Conservation (phyloP, 2,113 vertebrate genomes). For the Pterocles orientalis region DNA sequence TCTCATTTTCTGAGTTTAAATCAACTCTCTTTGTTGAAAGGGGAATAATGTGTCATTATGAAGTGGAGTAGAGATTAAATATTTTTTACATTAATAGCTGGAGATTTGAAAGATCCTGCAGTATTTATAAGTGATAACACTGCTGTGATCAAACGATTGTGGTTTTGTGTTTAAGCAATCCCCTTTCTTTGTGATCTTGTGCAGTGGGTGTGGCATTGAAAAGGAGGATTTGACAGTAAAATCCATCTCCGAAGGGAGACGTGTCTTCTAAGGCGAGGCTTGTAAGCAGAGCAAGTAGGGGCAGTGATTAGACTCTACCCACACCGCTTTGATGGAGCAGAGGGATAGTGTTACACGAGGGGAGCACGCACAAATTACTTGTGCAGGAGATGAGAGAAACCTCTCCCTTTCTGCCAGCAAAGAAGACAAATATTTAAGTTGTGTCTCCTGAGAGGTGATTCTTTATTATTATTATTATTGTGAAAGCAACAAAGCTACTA, state of each 20-base stretch:
- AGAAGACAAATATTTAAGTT: slow-evolving; percentile 62
- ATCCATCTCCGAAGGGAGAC: slow-evolving; percentile 18
- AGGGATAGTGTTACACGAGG: slow-evolving; percentile 29
- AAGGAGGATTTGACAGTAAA: slow-evolving; percentile 62
- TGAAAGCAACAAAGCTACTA: not conserved
- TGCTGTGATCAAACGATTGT: slow-evolving; percentile 60
- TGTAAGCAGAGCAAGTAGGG: slow-evolving; percentile 53
- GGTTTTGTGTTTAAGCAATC: slow-evolving; percentile 42
- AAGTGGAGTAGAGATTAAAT: not conserved
- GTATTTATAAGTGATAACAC: slow-evolving; percentile 32
- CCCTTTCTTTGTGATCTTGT: slow-evolving; percentile 58
- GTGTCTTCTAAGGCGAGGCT: slow-evolving; percentile 35
- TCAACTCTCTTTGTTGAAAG: not conserved
- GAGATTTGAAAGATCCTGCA: not conserved
- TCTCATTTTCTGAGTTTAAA: not conserved
- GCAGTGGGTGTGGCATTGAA: slow-evolving; percentile 49
- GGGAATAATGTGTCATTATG: not conserved
- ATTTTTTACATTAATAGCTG: not conserved
- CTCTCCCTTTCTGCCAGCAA: slow-evolving; percentile 47
- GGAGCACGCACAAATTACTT: not conserved
- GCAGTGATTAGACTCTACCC: slow-evolving; percentile 45
- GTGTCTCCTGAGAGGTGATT: not conserved
- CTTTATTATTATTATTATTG: not conserved
- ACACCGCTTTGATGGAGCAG: slow-evolving; percentile 13
- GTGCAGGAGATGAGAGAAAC: slow-evolving; percentile 53